phyloP scores from a whole-genome alignment of 2,888 invertebrate genomes.

The Monochamus alternatus region DNA sequence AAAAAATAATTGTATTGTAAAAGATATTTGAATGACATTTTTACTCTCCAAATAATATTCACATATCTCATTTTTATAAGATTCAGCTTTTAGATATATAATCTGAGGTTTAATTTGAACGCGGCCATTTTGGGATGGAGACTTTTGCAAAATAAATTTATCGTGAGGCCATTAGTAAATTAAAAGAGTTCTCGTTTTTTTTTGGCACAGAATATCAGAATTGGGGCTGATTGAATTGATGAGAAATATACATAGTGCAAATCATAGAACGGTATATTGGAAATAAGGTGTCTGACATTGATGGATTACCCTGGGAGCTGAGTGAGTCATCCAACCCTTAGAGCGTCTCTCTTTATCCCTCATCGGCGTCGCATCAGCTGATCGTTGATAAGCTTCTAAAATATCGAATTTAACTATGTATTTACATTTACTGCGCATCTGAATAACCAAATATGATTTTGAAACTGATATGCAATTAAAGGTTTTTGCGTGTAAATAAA shows the following conservation, averaged over 20 bases:
- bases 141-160: conserved; percentile 29
- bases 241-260: conserved; percentile 70
- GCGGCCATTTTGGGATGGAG: conserved; percentile 7
- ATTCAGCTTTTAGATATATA: no score
- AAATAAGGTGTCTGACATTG: conserved; percentile 71
- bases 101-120: background rate
- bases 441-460: conserved; percentile 11
- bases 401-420: conserved; percentile 32
- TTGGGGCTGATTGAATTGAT: conserved; percentile 61
- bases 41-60: no score
- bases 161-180: conserved; percentile 40
- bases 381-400: conserved; percentile 50
- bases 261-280: conserved; percentile 70
- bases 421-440: conserved; percentile 20
- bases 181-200: conserved; percentile 38
- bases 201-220: conserved; percentile 41
- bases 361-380: conserved; percentile 62
- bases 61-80: no score
- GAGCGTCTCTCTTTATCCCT: conserved; percentile 50
- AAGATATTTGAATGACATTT: no score
- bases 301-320: conserved; percentile 66
- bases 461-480: background rate
- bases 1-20: no score
- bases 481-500: background rate
- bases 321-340: conserved; percentile 68